Conservation (phyloP, 2,113 vertebrate species). For the Xiphias gladius region DNA sequence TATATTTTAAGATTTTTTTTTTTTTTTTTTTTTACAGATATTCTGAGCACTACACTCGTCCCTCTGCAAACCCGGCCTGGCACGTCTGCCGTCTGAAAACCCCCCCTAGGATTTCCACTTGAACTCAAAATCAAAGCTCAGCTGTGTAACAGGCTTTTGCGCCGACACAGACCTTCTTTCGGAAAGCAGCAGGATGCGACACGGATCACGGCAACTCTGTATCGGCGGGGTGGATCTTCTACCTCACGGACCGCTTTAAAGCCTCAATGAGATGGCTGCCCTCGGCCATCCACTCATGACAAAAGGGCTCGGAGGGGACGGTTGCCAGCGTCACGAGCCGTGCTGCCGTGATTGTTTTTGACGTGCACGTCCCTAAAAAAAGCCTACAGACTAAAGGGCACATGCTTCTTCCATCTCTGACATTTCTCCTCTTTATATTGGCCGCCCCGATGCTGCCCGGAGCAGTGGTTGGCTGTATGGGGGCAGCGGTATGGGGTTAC, state of each 20-base stretch:
- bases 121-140: too few relatives aligned
- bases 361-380: conserved; percentile 6
- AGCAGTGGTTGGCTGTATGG: not conserved
- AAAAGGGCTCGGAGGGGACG: not conserved
- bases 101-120: too few relatives aligned
- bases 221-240: not conserved
- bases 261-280: not conserved
- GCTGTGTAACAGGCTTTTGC: too few relatives aligned
- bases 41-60: too few relatives aligned
- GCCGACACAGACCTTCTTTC: too few relatives aligned
- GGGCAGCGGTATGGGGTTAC: not conserved
- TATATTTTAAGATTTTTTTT: not conserved
- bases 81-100: too few relatives aligned
- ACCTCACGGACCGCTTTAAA: not conserved
- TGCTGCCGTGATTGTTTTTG: conserved; percentile 25
- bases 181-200: too few relatives aligned
- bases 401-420: conserved; percentile 23
- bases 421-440: conserved; percentile 42
- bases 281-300: not conserved
- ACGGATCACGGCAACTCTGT: not conserved
- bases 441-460: not conserved
- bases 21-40: not conserved
- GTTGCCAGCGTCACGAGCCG: not conserved
- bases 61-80: too few relatives aligned
- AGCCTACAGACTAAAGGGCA: conserved; percentile 36